Base-by-base conservation (phyloP, 1,140 invertebrate species). In the Eupeodes corollae region DNA sequence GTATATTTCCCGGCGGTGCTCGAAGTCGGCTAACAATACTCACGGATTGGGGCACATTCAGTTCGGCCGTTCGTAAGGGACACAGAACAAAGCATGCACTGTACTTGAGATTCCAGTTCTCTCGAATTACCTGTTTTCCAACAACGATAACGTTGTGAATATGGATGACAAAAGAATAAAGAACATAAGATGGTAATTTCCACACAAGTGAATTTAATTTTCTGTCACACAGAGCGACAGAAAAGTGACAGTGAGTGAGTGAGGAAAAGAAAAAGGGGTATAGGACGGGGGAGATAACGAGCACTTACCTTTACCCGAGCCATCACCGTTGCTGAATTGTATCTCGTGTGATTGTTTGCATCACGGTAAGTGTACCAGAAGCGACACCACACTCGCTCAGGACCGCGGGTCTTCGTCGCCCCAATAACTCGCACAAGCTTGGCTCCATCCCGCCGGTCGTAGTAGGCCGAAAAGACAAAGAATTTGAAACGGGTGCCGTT, bases 21-120 rank as follows among this genome's bases (percentile, higher is more conserved):
- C 73, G 70, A 0, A 80, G 56, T 46, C 72, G 70, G 10, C 75
- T 73, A 1, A 86, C 77, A 21, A 87, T 73, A 12, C 83, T 85
- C 14, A 86, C 82, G 6, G 76, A 75, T 44, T 73, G 68, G 2
- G 84, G 84, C 54, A 62, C 51, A 71, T 74, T n/a, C 79, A 79
- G 69, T 69, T 59, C 70, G 56, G 63, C 73, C 70, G 64, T 58
- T 70, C 74, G 70, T 34, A 91, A 67, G 5, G 85, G 80, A 56
- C 90, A 93, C 34, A 91, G 74, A 3, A 95, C 77, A 62, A 93
- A 94, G 52, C 83, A 87, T 9, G 90, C 91, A 56, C 88, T 92
- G 69, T 91, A 95, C 60, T 90, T 90, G 3, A 93, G 69, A 65
- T 91, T 93, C 90, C 90, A 95, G 67, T 93, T 92, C 68, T 95